Conservation (phyloP, 2,888 invertebrate genomes). For the Steinernema scapterisci region DNA sequence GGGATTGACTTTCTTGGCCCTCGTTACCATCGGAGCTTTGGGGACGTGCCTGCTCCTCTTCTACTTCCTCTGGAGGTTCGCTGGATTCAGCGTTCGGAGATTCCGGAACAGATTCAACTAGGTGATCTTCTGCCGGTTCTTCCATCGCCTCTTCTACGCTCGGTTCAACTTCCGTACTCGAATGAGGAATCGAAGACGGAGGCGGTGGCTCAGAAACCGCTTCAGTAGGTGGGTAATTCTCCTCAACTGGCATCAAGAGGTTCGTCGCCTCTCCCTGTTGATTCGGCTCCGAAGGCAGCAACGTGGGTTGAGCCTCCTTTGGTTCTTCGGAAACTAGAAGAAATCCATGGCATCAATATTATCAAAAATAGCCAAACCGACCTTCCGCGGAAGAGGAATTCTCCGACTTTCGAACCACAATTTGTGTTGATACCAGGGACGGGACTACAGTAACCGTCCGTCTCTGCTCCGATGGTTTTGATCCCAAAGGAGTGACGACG, state of each 20-base stretch:
- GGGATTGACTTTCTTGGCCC: background rate
- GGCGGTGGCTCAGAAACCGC: background rate
- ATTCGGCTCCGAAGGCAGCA: too few relatives aligned
- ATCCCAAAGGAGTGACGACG: background rate
- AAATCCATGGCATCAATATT: background rate
- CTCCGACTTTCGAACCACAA: too few relatives aligned
- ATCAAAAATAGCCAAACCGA: too few relatives aligned
- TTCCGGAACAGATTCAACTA: too few relatives aligned
- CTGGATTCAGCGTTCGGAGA: too few relatives aligned
- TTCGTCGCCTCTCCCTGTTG: background rate
- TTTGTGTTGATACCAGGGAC: background rate
- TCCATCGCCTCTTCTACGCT: too few relatives aligned
- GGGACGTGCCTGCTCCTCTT: background rate
- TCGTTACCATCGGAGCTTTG: background rate
- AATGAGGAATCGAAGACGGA: background rate
- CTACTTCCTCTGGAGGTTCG: background rate
- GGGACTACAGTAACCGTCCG: constrained; percentile 11
- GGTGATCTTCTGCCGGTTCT: too few relatives aligned
- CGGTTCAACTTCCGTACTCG: background rate
- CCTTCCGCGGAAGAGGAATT: too few relatives aligned
- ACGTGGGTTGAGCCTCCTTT: background rate
- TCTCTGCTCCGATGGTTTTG: background rate
- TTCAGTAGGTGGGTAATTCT: background rate
- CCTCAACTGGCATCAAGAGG: background rate
- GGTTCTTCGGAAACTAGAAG: background rate